Base-by-base conservation (phyloP, 2,888 invertebrate genomes). In the Acanthosepion lycidas region DNA sequence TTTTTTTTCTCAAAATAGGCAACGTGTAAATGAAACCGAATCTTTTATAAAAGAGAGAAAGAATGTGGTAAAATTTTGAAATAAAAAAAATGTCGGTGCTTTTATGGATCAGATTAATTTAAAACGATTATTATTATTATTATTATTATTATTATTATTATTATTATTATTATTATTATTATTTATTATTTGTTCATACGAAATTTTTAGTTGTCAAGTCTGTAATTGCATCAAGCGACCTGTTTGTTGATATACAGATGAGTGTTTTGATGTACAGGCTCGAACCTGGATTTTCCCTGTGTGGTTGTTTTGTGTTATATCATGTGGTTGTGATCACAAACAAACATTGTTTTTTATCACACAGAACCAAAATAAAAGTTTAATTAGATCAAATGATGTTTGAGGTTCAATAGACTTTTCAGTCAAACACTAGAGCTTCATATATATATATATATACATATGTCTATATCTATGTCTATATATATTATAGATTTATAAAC, bases 141-240 rank as follows among this genome's bases (percentile, higher is more conserved):
- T 78, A 78, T 78, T 78, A 78, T 78, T 78, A 78, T 78, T 78
- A 78, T 78, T 78, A 78, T 78, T 78, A 78, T 78, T 78, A 78
- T 78, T 78, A 78, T 78, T 78, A n/a, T 12, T 78, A n/a, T 78
- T 15, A n/a, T n/a, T n/a, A n/a, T n/a, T n/a, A n/a, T n/a, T n/a
- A n/a, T n/a, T n/a, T n/a, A 78, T 78, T 78, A n/a, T 78, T 15
- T 12, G n/a, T 78, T 15, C 8, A 33, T 78, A 15, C n/a, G 9
- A 18, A 5, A 1, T n/a, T 33, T 78, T 78, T n/a, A n/a, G 5
- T n/a, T 33, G 12, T 9, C 15, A 78, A 28, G 9, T n/a, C 0
- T 78, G 8, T 8, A 15, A 78, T n/a, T 3, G 23, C n/a, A 15
- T 6, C n/a, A 12, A 33, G 6, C 64, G 64, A 15, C 12, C 78